Base-by-base conservation (phyloP, 2,888 invertebrate genomes). In the Candidula unifasciata region DNA sequence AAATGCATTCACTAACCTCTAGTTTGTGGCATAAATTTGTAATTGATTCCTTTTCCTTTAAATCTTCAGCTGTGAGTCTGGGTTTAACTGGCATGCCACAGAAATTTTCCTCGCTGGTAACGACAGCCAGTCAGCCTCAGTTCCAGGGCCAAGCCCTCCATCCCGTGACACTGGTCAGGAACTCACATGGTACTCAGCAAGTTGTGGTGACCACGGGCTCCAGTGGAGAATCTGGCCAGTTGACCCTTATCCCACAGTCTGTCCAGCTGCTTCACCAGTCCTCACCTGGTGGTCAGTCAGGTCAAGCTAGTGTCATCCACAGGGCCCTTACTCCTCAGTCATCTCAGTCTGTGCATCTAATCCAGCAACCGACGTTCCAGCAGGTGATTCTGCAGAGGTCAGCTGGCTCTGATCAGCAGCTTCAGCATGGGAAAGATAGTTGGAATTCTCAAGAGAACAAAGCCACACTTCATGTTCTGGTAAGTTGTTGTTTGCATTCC, bases 241-340 rank as follows among this genome's bases (percentile, higher is more conserved):
- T 81, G 16, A 83, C 78, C 44, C 79, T 85, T 30, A 80, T 86
- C 44, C 84, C 85, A 52, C 86, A 87, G 80, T 87, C 87, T 27
- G 84, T 90, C 54, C 89, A 90, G 16, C 86, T 91, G 76, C 86
- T 90, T 73, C 89, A 89, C 16, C 90, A 89, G 87, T 86, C 89
- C 24, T 87, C 87, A 35, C n/a, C 79, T 33, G 24, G 81, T 54
- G 57, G 69, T 71, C 44, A 71, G 37, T 21, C 60, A 30, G 79
- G 74, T 30, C 68, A 79, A 79, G 57, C 71, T 68, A 35, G 80
- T 44, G 77, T 71, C n/a, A 69, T 68, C n/a, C 77, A 77, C 37
- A 69, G 30, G 37, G 78, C 52, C 24, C 64, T 82, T 24, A 79
- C 68, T 24, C 78, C 73, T 27, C 82, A 57, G 86, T 85, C 86